Conservation (phyloP, 1,140 invertebrate species). For the Camponotus pennsylvanicus region DNA sequence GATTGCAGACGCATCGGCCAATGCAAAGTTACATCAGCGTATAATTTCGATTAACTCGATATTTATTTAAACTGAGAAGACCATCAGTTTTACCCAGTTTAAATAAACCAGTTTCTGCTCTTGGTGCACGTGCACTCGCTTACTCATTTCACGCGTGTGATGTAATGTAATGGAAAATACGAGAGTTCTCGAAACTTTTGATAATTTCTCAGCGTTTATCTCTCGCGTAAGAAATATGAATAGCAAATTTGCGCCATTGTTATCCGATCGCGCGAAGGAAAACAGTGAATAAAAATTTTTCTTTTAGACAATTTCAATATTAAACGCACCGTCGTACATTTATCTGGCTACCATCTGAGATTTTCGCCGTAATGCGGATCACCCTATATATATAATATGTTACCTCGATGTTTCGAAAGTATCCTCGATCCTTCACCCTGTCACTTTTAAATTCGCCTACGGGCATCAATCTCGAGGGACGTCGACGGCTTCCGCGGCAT, state of each 20-base stretch:
- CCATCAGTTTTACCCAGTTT: background rate
- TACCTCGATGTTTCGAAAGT: slow-evolving; percentile 56
- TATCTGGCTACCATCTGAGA: slow-evolving; percentile 27
- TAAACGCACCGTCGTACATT: slow-evolving; percentile 1
- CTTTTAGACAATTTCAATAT: slow-evolving; percentile 18
- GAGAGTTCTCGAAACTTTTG: background rate
- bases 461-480: slow-evolving; percentile 65
- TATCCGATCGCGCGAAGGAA: background rate
- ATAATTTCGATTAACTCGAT: slow-evolving; percentile 12
- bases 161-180: slow-evolving; percentile 11
- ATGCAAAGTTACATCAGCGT: background rate
- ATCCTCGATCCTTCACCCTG: slow-evolving; percentile 55
- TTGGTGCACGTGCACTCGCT: background rate
- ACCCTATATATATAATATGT: slow-evolving; percentile 43
- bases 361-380: slow-evolving; percentile 40
- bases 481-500: slow-evolving; percentile 53
- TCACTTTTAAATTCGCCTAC: slow-evolving; percentile 63
- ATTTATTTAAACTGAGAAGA: background rate
- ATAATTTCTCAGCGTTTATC: background rate
- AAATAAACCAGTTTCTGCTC: background rate
- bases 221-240: background rate
- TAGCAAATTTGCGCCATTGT: background rate
- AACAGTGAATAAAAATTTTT: background rate
- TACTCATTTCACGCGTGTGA: background rate
- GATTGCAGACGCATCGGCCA: background rate